Base-by-base conservation (phyloP, 2,797 vertebrate genomes). In the Sebastiscus tertius region DNA sequence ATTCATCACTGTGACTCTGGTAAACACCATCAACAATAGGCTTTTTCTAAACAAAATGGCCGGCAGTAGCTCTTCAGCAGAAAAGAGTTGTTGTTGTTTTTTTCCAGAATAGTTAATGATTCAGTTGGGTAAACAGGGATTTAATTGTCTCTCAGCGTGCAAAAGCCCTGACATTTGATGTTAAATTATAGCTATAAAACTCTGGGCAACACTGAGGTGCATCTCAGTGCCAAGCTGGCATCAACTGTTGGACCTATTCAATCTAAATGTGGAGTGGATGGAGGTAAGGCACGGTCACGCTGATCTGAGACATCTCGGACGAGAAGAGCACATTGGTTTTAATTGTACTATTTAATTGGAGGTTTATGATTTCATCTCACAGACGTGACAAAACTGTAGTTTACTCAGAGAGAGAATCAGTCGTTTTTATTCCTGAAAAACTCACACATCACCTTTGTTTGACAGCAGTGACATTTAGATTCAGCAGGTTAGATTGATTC, bases 171-270 rank as follows among this genome's bases (percentile, higher is more conserved):
- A 88, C 88, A 90, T 85, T 81, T 73, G 76, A 84, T 72, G 82
- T 80, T 89, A 92, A 92, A 93, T 91, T 83, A 86, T 74, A 71
- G 83, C 90, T 72, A 71, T 91, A 91, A 91, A 92, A 90, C 82
- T 83, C 75, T 63, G 79, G 81, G 73, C 80, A 83, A 64, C 80
- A 62, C 29, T 60, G 68, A 79, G 55, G 64, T 72, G 66, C 66
- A 55, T 36, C 69, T 82, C 76, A 71, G 64, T 78, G 86, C 85
- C 85, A 88, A 89, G 86, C 80, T 87, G 88, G 89, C 80, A 64
- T 1, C 22, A 83, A 79, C 66, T 81, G 81, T 82, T 82, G 67
- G 85, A 87, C 46, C 73, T 64, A 64, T 61, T 72, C 68, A 65
- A 13, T 82, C 65, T 42, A 74, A 77, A 70, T 54, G 69, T 65